Evolutionary conservation across 2,888 invertebrate species (phyloP).

Genomic region (Drosophila rubida): DNA sequence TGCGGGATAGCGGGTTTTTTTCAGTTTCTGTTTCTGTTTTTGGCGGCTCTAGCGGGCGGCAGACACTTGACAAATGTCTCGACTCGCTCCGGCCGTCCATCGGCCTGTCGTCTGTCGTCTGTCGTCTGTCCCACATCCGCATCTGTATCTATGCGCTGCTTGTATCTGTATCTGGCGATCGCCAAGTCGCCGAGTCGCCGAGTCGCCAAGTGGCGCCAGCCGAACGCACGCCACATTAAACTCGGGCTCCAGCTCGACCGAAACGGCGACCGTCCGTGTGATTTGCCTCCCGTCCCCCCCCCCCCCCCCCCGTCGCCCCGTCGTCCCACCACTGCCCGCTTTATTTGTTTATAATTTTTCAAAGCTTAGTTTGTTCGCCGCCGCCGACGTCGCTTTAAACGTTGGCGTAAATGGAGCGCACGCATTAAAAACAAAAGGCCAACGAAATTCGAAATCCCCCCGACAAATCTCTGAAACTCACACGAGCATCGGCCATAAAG

Average conservation of each 20-base stretch:
- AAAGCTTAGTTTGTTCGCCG: conserved; percentile 64
- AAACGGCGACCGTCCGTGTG: conserved; percentile 55
- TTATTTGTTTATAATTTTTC: conserved; percentile 79
- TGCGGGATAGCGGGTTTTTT: neutral
- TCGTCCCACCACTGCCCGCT: conserved; percentile 19
- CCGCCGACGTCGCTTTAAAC: conserved; percentile 32
- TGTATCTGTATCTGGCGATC: conserved; percentile 42
- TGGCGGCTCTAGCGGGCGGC: neutral
- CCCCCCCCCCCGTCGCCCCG: neutral
- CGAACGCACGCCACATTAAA: conserved; percentile 77
- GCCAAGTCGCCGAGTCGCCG: conserved; percentile 64
- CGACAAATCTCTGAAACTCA: conserved; percentile 24
- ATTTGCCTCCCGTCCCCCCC: conserved; percentile 42
- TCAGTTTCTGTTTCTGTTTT: too few species aligned
- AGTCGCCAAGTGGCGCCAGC: conserved; percentile 68
- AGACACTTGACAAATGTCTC: conserved; percentile 74
- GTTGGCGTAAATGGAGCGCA: conserved; percentile 73
- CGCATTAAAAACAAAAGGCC: conserved; percentile 55
- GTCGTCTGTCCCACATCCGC: conserved; percentile 60
- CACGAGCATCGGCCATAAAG: conserved; percentile 49
- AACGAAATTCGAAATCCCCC: conserved; percentile 26
- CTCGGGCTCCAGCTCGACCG: conserved; percentile 37
- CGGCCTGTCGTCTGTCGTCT: too few species aligned
- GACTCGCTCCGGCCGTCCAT: neutral
- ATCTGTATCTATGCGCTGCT: conserved; percentile 41